A percentile compares a stretch with the other conserved stretches of the same genome.
phyloP scores from a whole-genome alignment of 2,113 vertebrate genomes.

The Cepphus grylle region DNA sequence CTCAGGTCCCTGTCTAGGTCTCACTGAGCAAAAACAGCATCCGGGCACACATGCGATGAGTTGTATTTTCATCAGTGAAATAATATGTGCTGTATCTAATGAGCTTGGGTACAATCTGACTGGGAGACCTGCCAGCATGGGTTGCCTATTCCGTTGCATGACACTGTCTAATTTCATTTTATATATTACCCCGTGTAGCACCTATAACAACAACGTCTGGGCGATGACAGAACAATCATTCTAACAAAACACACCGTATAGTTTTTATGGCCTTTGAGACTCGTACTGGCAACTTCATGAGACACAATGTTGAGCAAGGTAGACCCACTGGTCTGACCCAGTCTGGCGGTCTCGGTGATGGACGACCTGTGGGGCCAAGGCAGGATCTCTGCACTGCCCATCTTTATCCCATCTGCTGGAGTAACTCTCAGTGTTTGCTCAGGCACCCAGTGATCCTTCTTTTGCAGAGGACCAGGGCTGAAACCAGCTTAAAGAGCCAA shows the following conservation, averaged over 20 bases:
- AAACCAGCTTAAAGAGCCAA: background rate
- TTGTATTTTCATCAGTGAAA: background rate
- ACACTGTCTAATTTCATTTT: background rate
- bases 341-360: background rate
- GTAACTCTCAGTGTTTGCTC: background rate
- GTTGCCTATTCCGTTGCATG: background rate
- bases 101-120: background rate
- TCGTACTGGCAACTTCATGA: background rate
- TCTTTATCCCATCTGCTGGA: background rate
- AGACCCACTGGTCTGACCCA: background rate
- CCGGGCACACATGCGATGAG: background rate
- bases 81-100: background rate
- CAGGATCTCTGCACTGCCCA: background rate
- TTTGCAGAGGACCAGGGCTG: background rate
- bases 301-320: rapidly evolving
- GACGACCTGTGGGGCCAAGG: background rate
- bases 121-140: background rate
- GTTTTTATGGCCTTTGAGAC: background rate
- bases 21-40: background rate
- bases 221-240: background rate
- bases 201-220: background rate
- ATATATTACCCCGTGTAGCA: background rate
- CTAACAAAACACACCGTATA: background rate
- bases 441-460: background rate
- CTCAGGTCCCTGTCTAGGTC: background rate